These are phyloP conservation scores for Vicugna pacos DNA, from an alignment of 2,113 vertebrate species.

Conservation along the genomic window DNA sequence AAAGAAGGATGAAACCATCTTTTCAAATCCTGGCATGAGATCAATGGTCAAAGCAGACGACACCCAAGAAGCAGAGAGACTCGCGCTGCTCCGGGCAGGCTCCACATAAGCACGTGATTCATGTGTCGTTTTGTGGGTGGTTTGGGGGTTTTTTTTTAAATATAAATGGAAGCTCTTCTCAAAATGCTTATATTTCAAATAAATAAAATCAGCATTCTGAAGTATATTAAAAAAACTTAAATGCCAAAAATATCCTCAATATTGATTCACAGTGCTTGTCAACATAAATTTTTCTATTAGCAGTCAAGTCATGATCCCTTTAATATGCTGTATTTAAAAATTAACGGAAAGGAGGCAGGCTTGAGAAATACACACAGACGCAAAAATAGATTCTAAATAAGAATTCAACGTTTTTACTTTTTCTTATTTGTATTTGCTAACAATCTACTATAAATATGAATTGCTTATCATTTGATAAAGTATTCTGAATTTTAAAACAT, in stretches of 20 bases:
- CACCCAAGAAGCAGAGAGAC: background rate
- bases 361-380: background rate
- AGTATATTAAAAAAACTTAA: background rate
- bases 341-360: background rate
- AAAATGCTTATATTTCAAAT: background rate
- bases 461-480: background rate
- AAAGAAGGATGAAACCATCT: background rate
- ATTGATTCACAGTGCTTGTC: background rate
- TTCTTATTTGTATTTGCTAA: background rate
- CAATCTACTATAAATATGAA: background rate
- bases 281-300: background rate
- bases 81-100: accelerated
- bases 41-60: background rate
- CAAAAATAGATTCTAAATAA: background rate
- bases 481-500: background rate
- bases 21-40: background rate
- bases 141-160: background rate
- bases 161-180: background rate
- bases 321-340: background rate
- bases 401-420: background rate
- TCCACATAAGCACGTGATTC: accelerated
- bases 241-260: background rate
- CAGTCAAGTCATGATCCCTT: background rate
- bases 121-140: background rate
- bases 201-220: background rate